Evolutionary conservation across 2,797 vertebrate genomes (phyloP).

Genomic region (Sarcophilus harrisii): DNA sequence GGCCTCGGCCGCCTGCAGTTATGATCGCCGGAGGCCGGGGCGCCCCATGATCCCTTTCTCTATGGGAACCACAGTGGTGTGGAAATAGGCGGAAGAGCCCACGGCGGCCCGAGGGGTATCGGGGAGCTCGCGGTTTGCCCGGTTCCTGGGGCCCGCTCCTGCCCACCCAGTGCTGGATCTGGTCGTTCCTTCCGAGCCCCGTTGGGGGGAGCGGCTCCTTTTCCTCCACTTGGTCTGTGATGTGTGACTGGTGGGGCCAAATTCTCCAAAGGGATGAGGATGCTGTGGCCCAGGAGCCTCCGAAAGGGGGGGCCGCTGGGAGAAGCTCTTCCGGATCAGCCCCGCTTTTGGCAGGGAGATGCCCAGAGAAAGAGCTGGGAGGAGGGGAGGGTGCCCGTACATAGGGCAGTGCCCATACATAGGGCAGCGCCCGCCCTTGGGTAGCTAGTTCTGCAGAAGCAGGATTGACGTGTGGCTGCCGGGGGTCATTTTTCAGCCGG

Average conservation of each 20-base stretch:
- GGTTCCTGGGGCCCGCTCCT: no score
- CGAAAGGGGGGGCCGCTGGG: not conserved
- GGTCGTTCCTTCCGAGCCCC: no score
- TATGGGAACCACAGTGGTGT: not conserved
- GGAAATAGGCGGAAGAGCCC: not conserved
- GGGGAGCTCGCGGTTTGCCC: no score
- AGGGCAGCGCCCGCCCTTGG: fast-evolving
- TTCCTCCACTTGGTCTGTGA: not conserved
- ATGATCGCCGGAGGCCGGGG: not conserved
- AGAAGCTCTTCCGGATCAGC: not conserved
- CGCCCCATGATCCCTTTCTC: not conserved
- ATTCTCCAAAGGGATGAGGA: not conserved
- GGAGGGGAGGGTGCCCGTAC: no score
- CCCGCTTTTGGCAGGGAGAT: not conserved
- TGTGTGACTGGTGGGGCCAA: not conserved
- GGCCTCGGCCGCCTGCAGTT: not conserved
- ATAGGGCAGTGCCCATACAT: no score
- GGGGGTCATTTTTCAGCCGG: no score
- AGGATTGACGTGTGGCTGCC: no score
- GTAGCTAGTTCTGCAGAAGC: not conserved
- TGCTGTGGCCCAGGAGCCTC: not conserved
- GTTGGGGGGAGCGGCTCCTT: no score
- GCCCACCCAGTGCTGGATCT: no score
- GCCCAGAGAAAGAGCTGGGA: not conserved
- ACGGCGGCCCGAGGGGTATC: no score